phyloP scores from a whole-genome alignment of 2,888 invertebrate species.

The Hirudinaria manillensis region DNA sequence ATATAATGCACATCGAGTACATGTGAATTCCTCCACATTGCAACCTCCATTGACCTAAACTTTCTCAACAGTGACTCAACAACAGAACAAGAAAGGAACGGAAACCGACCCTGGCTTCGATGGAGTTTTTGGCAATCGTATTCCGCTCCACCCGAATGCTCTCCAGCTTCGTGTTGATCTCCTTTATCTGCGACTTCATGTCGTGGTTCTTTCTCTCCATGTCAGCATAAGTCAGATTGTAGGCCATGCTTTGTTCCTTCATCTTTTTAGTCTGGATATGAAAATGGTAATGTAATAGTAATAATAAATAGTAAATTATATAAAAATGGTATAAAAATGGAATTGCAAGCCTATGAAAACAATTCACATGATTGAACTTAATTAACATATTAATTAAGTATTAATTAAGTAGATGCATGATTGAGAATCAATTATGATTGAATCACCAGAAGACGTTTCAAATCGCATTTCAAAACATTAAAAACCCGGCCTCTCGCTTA shows the following conservation, averaged over 20 bases:
- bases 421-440: too few species aligned
- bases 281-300: not conserved
- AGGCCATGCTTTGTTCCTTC: constrained; percentile 19
- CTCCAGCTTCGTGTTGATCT: constrained; percentile 69
- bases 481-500: too few species aligned
- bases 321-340: not conserved
- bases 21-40: too few species aligned
- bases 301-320: not conserved
- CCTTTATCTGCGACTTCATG: constrained; percentile 57
- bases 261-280: constrained; percentile 11
- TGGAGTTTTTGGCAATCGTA: constrained; percentile 68
- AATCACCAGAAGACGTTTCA: too few species aligned
- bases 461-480: too few species aligned
- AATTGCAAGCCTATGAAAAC: not conserved
- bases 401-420: too few species aligned
- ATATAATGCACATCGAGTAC: too few species aligned
- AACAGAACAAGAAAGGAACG: not conserved
- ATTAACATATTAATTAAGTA: too few species aligned
- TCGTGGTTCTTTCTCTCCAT: constrained; percentile 23
- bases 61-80: too few species aligned
- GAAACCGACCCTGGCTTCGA: constrained; percentile 58
- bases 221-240: constrained; percentile 18
- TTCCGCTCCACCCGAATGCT: constrained; percentile 70
- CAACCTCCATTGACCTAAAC: too few species aligned
- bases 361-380: not conserved